These are phyloP conservation scores for Gryllus bimaculatus DNA, from an alignment of 1,140 invertebrate species.

Conservation along the genomic window DNA sequence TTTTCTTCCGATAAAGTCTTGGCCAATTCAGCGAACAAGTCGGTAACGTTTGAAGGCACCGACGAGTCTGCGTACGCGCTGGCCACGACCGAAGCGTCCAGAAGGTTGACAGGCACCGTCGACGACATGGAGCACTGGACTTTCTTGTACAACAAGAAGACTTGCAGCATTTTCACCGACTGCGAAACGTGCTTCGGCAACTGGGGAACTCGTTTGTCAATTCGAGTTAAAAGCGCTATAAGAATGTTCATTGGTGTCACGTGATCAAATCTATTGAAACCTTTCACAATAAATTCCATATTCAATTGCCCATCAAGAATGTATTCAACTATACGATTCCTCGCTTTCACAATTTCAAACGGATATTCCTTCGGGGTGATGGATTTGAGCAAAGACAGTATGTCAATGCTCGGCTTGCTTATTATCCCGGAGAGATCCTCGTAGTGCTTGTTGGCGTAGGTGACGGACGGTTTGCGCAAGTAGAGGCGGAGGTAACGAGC, in stretches of 20 bases:
- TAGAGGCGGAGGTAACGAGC: neutral
- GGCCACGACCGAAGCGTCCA: neutral
- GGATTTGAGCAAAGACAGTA: neutral
- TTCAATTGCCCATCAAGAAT: neutral
- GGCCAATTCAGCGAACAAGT: neutral
- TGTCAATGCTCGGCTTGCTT: neutral
- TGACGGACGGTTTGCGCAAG: neutral
- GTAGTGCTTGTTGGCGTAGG: neutral
- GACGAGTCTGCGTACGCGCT: neutral
- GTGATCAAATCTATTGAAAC: slow-evolving; percentile 8
- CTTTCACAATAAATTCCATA: neutral
- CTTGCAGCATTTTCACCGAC: neutral
- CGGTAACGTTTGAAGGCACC: neutral
- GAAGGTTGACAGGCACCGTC: neutral
- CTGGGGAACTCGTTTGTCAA: neutral
- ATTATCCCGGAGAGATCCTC: neutral
- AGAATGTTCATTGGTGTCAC: slow-evolving; percentile 3
- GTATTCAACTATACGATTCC: neutral
- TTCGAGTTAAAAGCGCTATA: neutral
- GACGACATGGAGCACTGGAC: neutral
- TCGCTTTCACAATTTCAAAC: neutral
- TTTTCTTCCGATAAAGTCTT: neutral
- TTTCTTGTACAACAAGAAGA: neutral
- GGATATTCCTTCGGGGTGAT: neutral
- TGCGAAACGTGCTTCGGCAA: neutral